These are phyloP conservation scores for Alauda arvensis DNA, from an alignment of 2,797 vertebrate genomes.

Conservation along the genomic window DNA sequence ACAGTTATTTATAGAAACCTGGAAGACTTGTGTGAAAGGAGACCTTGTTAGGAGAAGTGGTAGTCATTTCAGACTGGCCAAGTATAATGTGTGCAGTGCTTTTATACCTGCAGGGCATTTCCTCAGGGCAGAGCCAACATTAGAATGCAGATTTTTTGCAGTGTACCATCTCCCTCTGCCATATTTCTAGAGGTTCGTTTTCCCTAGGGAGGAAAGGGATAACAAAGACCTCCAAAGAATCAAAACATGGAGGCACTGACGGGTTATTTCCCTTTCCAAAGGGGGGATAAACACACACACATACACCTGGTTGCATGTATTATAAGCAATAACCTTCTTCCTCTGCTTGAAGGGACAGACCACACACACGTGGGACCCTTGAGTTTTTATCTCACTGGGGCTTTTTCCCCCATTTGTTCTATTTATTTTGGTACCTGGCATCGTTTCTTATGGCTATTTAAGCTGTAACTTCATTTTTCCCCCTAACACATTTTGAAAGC, in stretches of 20 bases:
- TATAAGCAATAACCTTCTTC: neutral
- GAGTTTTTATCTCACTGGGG: neutral
- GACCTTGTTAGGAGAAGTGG: conserved; percentile 28
- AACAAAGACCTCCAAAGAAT: neutral
- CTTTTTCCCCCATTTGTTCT: fast-evolving
- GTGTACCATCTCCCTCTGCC: neutral
- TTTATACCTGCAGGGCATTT: conserved; percentile 48
- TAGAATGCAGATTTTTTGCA: conserved; percentile 4
- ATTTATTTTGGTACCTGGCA: neutral
- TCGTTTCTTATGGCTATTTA: neutral
- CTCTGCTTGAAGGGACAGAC: neutral
- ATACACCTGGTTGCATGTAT: fast-evolving
- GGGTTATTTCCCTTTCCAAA: neutral
- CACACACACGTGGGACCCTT: fast-evolving
- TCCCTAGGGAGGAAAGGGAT: neutral
- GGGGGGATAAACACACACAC: fast-evolving
- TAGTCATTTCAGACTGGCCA: conserved; percentile 1
- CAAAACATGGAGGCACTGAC: neutral
- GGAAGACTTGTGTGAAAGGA: conserved; percentile 21
- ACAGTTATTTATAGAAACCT: conserved; percentile 44
- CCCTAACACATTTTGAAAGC: neutral
- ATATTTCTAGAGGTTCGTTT: neutral
- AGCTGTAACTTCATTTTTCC: neutral
- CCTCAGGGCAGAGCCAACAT: conserved; percentile 1
- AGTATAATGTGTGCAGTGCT: neutral